phyloP scores from a whole-genome alignment of 2,797 vertebrate genomes.

The Lycodopsis pacificus region DNA sequence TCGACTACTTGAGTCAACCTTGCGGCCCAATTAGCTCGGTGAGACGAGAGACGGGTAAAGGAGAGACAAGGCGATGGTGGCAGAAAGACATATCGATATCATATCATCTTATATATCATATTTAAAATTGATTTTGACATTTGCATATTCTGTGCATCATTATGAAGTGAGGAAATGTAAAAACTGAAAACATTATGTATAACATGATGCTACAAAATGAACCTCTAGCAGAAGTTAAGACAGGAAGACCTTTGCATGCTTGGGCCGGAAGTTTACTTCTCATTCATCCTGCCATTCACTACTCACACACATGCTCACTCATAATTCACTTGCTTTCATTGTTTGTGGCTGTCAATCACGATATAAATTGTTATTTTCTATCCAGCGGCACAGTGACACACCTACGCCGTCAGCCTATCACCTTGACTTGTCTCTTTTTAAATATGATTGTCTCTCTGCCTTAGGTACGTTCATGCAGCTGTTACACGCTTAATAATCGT shows the following conservation, averaged over 20 bases:
- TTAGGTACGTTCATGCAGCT: too few relatives aligned
- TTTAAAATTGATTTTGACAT: background rate
- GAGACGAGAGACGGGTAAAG: constrained; percentile 24
- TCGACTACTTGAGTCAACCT: constrained; percentile 74
- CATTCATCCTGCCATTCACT: background rate
- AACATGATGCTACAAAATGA: background rate
- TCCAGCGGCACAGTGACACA: too few relatives aligned
- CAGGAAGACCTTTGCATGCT: background rate
- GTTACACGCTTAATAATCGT: background rate
- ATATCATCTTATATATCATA: background rate
- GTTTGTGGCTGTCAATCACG: background rate
- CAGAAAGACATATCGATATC: background rate
- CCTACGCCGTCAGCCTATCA: too few relatives aligned
- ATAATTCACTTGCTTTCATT: background rate
- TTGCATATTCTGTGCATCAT: background rate
- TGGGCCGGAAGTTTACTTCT: background rate
- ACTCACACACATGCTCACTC: background rate
- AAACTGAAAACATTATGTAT: background rate
- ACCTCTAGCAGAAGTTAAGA: background rate
- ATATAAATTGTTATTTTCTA: too few relatives aligned
- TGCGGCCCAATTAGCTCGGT: constrained; percentile 59
- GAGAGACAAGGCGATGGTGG: background rate
- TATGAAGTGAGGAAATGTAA: background rate
- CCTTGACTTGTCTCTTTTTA: too few relatives aligned
- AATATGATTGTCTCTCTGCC: too few relatives aligned